These are phyloP conservation scores for Nyctibius grandis DNA, from an alignment of 2,797 vertebrate species.

Conservation along the genomic window DNA sequence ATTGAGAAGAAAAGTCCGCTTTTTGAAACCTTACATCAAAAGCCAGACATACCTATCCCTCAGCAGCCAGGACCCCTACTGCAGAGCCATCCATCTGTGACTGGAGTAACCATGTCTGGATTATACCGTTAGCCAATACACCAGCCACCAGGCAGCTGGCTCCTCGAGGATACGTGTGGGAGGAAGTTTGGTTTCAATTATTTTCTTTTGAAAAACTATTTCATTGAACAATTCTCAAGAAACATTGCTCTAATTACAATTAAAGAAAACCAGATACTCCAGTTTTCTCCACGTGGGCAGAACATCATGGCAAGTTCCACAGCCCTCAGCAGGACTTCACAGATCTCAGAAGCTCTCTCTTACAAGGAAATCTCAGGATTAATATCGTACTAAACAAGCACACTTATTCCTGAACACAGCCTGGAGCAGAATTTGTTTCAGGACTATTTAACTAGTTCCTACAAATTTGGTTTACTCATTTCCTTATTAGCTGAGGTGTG, in stretches of 20 bases:
- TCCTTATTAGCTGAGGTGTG: neutral
- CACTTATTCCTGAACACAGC: neutral
- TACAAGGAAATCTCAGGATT: neutral
- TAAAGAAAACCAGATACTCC: neutral
- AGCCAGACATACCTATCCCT: neutral
- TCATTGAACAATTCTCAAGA: neutral
- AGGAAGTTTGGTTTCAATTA: neutral
- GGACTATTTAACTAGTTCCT: neutral
- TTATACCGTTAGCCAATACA: neutral
- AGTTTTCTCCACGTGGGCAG: neutral
- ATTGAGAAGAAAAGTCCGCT: neutral
- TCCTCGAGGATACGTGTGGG: fast-evolving
- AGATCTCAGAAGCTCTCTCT: neutral
- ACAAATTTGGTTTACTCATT: neutral
- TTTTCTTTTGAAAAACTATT: neutral
- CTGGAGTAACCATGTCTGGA: fast-evolving
- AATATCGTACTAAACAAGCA: neutral
- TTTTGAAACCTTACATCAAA: neutral
- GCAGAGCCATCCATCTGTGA: neutral
- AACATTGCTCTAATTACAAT: neutral
- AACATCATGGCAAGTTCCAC: neutral
- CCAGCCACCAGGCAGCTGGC: neutral
- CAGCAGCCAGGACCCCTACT: neutral
- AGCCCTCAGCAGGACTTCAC: neutral
- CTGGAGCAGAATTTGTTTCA: neutral